Conservation (phyloP, 2,113 vertebrate species). For the Anguilla japonica region DNA sequence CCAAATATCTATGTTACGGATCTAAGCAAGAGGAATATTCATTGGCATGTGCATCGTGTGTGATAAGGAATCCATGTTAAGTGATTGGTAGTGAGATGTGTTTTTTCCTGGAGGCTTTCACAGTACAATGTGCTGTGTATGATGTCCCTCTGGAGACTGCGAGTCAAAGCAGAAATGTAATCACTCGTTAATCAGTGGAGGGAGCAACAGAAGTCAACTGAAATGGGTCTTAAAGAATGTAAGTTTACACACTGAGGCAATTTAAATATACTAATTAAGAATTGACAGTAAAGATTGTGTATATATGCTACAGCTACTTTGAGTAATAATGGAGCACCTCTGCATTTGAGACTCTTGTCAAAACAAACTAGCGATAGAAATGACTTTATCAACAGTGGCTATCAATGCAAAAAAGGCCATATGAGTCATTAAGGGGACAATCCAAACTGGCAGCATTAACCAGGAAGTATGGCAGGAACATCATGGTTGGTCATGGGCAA, state of each 20-base stretch:
- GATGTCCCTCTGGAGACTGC: background rate
- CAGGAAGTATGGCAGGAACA: background rate
- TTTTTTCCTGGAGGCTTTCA: background rate
- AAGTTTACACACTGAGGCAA: background rate
- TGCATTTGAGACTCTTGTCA: background rate
- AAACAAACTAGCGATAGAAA: background rate
- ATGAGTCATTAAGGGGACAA: background rate
- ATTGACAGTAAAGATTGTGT: background rate
- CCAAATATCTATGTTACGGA: too few species aligned
- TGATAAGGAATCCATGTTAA: constrained; percentile 18
- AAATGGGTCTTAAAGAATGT: background rate
- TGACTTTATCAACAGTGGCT: background rate
- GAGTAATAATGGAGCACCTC: background rate
- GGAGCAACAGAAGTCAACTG: background rate
- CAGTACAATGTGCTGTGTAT: background rate
- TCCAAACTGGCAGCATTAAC: background rate
- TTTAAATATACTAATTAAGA: background rate
- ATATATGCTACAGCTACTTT: background rate
- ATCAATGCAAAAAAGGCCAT: background rate
- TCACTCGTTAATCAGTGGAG: background rate
- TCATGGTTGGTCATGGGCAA: background rate
- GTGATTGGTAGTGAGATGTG: background rate
- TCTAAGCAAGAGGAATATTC: background rate
- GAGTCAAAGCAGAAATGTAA: background rate
- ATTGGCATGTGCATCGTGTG: background rate